A percentile compares a stretch with the other conserved stretches of the same genome.
Conservation (phyloP, 1,140 invertebrate genomes). For the Ips nitidus region DNA sequence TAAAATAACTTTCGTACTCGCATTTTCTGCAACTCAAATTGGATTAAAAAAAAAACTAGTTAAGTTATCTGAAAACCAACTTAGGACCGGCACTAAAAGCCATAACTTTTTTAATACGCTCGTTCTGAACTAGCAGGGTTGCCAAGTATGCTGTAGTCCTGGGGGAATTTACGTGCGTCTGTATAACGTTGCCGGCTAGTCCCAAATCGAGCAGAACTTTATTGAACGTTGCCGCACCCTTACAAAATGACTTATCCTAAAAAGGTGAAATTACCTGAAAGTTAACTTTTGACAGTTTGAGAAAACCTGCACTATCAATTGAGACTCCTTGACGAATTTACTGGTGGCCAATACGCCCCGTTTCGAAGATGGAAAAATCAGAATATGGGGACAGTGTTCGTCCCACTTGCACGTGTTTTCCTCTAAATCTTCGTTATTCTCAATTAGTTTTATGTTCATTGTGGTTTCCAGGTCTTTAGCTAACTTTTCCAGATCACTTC, state of each 20-base stretch:
- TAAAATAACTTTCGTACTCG: constrained; percentile 61
- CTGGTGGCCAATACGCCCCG: constrained; percentile 60
- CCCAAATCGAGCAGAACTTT: constrained; percentile 64
- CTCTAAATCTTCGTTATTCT: constrained; percentile 50
- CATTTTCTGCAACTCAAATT: constrained; percentile 46
- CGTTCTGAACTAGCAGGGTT: constrained; percentile 63
- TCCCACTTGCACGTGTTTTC: constrained; percentile 65
- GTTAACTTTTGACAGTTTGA: not conserved
- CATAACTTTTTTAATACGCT: constrained; percentile 60
- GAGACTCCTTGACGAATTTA: constrained; percentile 60
- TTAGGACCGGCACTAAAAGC: constrained; percentile 63
- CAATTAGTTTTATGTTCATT: constrained; percentile 34
- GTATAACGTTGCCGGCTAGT: constrained; percentile 69
- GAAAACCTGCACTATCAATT: constrained; percentile 61
- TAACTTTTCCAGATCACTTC: constrained; percentile 42
- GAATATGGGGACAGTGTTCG: constrained; percentile 69
- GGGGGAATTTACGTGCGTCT: constrained; percentile 74
- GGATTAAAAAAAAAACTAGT: not conserved
- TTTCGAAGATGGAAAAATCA: constrained; percentile 64
- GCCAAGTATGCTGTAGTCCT: constrained; percentile 73
- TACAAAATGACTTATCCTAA: constrained; percentile 73
- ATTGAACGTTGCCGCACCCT: constrained; percentile 70
- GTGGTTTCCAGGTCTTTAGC: constrained; percentile 38
- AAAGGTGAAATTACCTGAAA: constrained; percentile 24
- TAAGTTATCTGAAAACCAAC: constrained; percentile 42